phyloP scores from a whole-genome alignment of 1,140 invertebrate species.

The Zaprionus taronus region DNA sequence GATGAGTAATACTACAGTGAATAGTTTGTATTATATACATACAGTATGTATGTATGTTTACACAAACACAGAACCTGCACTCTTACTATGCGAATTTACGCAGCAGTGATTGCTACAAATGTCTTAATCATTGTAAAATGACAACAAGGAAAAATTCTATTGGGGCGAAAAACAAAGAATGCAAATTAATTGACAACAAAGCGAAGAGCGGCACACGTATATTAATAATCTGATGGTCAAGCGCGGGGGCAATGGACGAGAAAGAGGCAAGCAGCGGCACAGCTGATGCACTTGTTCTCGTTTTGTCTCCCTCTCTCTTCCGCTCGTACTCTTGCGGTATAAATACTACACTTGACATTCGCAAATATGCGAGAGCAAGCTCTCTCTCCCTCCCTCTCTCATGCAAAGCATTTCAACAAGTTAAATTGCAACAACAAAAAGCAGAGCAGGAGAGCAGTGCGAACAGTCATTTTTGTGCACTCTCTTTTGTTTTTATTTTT shows the following conservation, averaged over 20 bases:
- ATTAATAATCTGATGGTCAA: constrained; percentile 21
- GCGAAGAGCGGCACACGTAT: constrained; percentile 39
- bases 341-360: constrained; percentile 62
- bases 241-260: constrained; percentile 65
- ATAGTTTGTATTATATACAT: constrained; percentile 1
- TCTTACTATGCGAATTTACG: constrained; percentile 8
- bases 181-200: constrained; percentile 51
- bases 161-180: constrained; percentile 33
- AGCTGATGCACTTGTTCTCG: constrained; percentile 59
- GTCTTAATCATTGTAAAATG: constrained; percentile 36
- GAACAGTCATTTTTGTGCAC: constrained; percentile 17
- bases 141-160: constrained; percentile 61
- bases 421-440: constrained; percentile 36
- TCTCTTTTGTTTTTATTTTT: constrained; percentile 6
- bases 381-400: not conserved
- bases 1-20: constrained; percentile 24
- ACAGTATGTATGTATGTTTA: constrained; percentile 16
- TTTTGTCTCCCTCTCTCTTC: constrained; percentile 7
- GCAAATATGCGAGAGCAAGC: constrained; percentile 2
- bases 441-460: constrained; percentile 22
- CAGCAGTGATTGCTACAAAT: not conserved
- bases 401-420: constrained; percentile 47
- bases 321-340: constrained; percentile 19
- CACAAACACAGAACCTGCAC: not conserved
- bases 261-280: constrained; percentile 36